These are phyloP conservation scores for Hemiscyllium ocellatum DNA, from an alignment of 2,113 vertebrate species.

Conservation along the genomic window DNA sequence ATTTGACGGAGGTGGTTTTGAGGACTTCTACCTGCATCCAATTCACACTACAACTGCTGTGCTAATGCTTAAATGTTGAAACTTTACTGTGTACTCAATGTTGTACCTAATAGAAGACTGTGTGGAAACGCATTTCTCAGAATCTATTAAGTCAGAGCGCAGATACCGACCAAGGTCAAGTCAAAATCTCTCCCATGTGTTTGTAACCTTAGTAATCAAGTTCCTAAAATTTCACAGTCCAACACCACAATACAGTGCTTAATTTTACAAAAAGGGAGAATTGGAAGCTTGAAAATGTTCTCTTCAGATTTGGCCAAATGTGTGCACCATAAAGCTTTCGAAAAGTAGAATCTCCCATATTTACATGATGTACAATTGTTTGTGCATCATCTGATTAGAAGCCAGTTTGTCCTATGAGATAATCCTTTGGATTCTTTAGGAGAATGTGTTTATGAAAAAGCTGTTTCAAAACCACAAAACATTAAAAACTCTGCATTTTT, in stretches of 20 bases:
- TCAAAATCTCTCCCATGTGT: background rate
- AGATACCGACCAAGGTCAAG: background rate
- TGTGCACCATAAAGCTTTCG: background rate
- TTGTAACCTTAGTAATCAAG: background rate
- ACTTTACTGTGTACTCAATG: background rate
- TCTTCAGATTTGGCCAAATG: background rate
- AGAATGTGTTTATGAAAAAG: conserved; percentile 1
- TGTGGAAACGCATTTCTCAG: background rate
- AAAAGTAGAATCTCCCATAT: background rate
- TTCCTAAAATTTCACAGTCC: background rate
- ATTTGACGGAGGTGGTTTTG: background rate
- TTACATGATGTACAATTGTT: background rate
- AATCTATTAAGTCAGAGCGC: background rate
- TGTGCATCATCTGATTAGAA: background rate
- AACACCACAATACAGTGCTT: background rate
- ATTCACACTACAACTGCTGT: background rate
- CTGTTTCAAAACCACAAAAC: background rate
- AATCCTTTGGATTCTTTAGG: background rate
- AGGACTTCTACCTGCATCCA: background rate
- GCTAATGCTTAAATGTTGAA: background rate
- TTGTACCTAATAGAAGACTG: background rate
- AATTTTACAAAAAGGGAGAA: background rate
- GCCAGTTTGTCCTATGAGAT: background rate
- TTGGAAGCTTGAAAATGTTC: background rate
- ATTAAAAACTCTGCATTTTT: background rate